These are phyloP conservation scores for Strigamia transsilvanica DNA, from an alignment of 2,888 invertebrate species.

Conservation along the genomic window DNA sequence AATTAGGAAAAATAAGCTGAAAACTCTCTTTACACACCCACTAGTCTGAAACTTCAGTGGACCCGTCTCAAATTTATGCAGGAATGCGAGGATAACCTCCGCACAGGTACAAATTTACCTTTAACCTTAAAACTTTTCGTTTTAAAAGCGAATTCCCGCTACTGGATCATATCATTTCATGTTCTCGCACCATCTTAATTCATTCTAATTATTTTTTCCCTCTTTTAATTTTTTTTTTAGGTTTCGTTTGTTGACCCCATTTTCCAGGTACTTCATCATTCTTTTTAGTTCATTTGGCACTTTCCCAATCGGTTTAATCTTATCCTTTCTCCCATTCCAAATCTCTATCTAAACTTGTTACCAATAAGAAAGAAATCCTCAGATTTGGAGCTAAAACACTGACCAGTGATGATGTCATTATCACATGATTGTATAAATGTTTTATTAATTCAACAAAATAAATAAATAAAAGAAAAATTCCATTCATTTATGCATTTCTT, in stretches of 20 bases:
- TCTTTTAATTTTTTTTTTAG: background rate
- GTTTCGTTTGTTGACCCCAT: background rate
- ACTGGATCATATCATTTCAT: background rate
- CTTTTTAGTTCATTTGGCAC: slow-evolving; percentile 3
- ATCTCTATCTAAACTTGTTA: background rate
- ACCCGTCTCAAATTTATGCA: slow-evolving; percentile 31
- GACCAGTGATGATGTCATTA: background rate
- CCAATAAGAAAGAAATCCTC: background rate
- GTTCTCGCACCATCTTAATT: background rate
- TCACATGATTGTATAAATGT: background rate
- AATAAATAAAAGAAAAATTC: background rate
- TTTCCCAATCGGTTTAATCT: background rate
- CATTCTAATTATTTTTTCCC: background rate
- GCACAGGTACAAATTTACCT: slow-evolving; percentile 7
- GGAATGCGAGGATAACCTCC: slow-evolving; percentile 21
- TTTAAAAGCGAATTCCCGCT: too few relatives aligned
- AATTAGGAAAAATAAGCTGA: background rate
- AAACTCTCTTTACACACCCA: too few relatives aligned
- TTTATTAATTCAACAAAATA: background rate
- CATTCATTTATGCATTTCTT: too few relatives aligned
- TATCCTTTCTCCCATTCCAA: background rate
- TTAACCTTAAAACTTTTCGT: slow-evolving; percentile 6
- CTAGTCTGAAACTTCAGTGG: background rate
- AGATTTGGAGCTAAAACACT: background rate
- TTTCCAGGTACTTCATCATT: slow-evolving; percentile 4